phyloP scores from a whole-genome alignment of 2,797 vertebrate genomes.

The Sebastes itinus region DNA sequence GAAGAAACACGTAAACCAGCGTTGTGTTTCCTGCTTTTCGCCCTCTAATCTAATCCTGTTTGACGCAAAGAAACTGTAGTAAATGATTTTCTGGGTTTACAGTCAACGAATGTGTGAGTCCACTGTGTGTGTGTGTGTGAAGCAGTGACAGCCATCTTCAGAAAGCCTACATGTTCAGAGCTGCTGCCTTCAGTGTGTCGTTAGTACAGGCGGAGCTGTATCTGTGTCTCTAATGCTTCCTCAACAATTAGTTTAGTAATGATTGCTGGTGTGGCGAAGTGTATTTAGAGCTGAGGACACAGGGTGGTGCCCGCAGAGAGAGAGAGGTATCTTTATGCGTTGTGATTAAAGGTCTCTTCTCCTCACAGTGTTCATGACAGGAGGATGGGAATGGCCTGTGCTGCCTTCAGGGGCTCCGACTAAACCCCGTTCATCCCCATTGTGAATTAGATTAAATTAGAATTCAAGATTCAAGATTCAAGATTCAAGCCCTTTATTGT shows the following conservation, averaged over 20 bases:
- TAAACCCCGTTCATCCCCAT: background rate
- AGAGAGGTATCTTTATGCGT: no score
- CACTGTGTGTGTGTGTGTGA: background rate
- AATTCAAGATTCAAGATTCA: no score
- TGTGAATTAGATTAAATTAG: no score
- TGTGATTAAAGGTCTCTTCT: background rate
- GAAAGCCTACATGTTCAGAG: conserved; percentile 38
- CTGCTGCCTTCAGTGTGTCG: conserved; percentile 1
- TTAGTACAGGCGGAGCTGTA: background rate
- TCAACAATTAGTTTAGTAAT: background rate
- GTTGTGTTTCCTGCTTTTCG: background rate
- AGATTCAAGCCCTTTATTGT: no score
- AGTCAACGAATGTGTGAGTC: background rate
- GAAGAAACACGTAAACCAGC: background rate
- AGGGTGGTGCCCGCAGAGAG: background rate
- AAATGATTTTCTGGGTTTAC: background rate
- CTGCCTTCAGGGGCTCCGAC: background rate
- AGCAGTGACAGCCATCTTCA: conserved; percentile 70
- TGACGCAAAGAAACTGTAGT: background rate
- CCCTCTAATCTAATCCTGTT: background rate
- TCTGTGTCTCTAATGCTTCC: background rate
- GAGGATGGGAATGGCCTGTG: background rate
- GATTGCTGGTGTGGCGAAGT: background rate
- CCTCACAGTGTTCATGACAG: background rate
- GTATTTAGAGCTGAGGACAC: background rate